Base-by-base conservation (phyloP, 2,113 vertebrate genomes). In the Cheirogaleus medius region DNA sequence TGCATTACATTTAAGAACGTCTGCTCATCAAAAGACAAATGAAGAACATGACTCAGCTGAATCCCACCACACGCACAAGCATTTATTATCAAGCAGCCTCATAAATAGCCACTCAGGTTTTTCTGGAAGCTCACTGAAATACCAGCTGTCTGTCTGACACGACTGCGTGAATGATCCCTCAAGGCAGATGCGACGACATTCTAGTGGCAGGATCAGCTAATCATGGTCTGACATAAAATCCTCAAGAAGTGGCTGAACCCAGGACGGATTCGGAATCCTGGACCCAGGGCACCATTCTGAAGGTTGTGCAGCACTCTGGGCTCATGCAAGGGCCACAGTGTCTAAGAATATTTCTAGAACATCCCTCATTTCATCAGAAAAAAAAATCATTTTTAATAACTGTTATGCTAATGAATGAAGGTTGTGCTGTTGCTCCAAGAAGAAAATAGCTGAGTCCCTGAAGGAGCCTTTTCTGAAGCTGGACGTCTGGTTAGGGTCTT, bases 1-100 rank as follows among this genome's bases (percentile, higher is more conserved):
- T n/a, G 29, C 32, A 13, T 42, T 42, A 63, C 86, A 69, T 74
- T 88, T 71, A 89, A 93, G 96, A 63, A 82, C 52, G 25, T 97
- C 15, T 32, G 32, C 49, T 84, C 71, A 7, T 90, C 14, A 15
- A 42, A 84, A 58, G 47, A 54, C 29, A 32, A n/a, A 14, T 54
- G 71, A 66, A 71, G 93, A 77, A 77, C 20, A 13, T 76, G 58
- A 81, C 42, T 78, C 4, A 8, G 58, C 74, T 52, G 90, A 49
- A 18, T 34, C 58, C 63, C 85, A 29, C 76, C 85, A 13, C 69
- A 34, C 7, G 52, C 37, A 25, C 27, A 20, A 63, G 37, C 44
- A 11, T 81, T 68, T 95, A 32, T 84, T 52, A n/a, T 42, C 82
- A 17, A 39, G 47, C 82, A 3, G 9, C 63, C 68, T 58, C 44